Conservation (phyloP, 2,888 invertebrate genomes). For the Venusia cambrica region DNA sequence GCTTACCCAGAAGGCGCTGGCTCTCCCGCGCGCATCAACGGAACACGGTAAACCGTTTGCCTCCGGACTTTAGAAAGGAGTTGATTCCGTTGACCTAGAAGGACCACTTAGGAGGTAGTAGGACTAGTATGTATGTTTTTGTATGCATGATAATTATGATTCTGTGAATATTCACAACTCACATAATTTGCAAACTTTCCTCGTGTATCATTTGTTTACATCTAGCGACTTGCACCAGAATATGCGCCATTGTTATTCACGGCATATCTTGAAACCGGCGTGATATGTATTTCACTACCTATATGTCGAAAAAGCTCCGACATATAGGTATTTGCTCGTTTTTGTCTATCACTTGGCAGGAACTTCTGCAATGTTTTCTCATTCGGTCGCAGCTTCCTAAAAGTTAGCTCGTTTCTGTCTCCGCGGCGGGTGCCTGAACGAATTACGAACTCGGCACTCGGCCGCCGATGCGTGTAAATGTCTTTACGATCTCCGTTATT, state of each 20-base stretch:
- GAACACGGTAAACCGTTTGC: too few relatives aligned
- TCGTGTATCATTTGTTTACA: conserved; percentile 43
- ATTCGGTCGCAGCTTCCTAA: conserved; percentile 63
- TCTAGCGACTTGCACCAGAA: conserved; percentile 47
- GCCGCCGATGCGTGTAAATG: conserved; percentile 73
- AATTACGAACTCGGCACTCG: conserved; percentile 68
- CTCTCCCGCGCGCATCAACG: too few relatives aligned
- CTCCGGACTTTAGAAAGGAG: too few relatives aligned
- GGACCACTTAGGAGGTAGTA: too few relatives aligned
- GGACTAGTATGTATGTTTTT: too few relatives aligned
- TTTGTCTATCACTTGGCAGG: conserved; percentile 66
- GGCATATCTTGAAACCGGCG: conserved; percentile 56
- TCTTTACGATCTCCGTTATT: conserved; percentile 63
- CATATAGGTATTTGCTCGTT: conserved; percentile 65
- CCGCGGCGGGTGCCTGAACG: conserved; percentile 55
- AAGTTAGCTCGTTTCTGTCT: conserved; percentile 72
- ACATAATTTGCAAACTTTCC: conserved; percentile 45
- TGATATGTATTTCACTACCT: conserved; percentile 60
- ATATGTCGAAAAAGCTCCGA: too few relatives aligned
- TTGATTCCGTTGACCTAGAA: too few relatives aligned
- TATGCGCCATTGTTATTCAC: conserved; percentile 57
- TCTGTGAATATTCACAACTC: conserved; percentile 31
- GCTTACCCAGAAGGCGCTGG: too few relatives aligned
- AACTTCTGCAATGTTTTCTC: conserved; percentile 74
- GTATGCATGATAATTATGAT: too few relatives aligned